These are phyloP conservation scores for Cepaea hortensis DNA, from an alignment of 2,888 invertebrate species.

Conservation along the genomic window DNA sequence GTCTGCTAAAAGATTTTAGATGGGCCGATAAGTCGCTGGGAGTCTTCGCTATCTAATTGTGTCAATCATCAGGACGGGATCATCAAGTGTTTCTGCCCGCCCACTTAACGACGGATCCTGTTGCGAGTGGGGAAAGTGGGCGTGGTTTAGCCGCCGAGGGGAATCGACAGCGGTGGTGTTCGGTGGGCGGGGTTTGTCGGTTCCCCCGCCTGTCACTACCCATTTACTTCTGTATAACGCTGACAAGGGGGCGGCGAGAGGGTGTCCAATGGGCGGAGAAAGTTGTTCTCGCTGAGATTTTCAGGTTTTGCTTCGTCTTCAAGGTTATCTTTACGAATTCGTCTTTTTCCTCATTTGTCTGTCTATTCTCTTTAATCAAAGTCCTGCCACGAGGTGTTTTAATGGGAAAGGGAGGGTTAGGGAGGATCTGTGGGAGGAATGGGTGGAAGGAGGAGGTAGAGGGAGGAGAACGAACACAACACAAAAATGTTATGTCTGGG, in stretches of 20 bases:
- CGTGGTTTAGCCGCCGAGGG: not conserved
- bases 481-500: too few relatives aligned
- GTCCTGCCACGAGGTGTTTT: not conserved
- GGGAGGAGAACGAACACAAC: slow-evolving; percentile 10
- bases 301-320: not conserved
- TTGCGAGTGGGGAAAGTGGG: not conserved
- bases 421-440: slow-evolving; percentile 25
- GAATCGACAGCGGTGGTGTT: not conserved
- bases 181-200: not conserved
- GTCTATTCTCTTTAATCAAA: not conserved
- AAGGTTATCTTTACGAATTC: not conserved
- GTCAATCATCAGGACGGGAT: slow-evolving; percentile 15
- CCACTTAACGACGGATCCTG: slow-evolving; percentile 24
- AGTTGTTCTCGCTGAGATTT: not conserved
- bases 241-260: not conserved
- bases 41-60: not conserved
- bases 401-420: slow-evolving; percentile 19
- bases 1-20: slow-evolving; percentile 7
- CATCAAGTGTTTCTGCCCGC: slow-evolving; percentile 24
- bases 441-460: slow-evolving; percentile 23
- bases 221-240: not conserved
- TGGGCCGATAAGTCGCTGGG: slow-evolving; percentile 20
- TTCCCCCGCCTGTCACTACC: not conserved
- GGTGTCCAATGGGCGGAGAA: not conserved
- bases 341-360: not conserved